Evolutionary conservation across 2,797 vertebrate genomes (phyloP).

Genomic region (Lates japonicus): DNA sequence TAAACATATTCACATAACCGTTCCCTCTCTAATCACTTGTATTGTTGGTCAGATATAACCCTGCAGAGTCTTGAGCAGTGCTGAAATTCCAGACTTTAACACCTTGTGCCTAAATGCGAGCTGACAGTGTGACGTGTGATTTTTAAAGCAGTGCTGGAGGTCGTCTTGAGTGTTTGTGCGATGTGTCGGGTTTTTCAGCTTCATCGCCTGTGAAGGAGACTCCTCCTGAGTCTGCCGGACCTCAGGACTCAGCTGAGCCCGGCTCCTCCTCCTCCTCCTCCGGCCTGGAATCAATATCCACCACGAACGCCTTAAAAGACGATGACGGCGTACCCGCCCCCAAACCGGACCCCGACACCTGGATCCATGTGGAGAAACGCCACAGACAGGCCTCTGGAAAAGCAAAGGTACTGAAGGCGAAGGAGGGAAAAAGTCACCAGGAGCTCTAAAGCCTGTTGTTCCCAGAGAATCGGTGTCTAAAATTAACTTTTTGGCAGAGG

Average conservation of each 20-base stretch:
- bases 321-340: conserved; percentile 74
- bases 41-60: neutral
- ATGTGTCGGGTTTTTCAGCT: conserved; percentile 51
- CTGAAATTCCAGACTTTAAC: neutral
- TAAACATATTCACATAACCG: neutral
- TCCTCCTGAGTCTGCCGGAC: conserved; percentile 29
- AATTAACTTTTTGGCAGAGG: neutral
- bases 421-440: neutral
- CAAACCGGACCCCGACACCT: conserved; percentile 88
- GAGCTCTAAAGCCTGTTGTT: neutral
- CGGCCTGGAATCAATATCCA: conserved; percentile 30
- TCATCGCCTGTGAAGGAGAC: conserved; percentile 59
- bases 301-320: conserved; percentile 72
- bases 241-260: conserved; percentile 40
- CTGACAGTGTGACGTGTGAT: conserved; percentile 10
- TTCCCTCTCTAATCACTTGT: neutral
- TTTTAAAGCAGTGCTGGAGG: neutral
- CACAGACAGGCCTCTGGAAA: conserved; percentile 84
- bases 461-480: neutral
- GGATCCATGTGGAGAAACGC: conserved; percentile 94
- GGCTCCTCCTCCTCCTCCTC: conserved; percentile 48
- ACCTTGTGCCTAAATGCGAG: conserved; percentile 6
- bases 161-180: neutral
- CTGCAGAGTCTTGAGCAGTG: neutral
- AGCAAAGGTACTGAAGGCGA: conserved; percentile 85